Evolutionary conservation across 2,113 vertebrate species (phyloP), one percentile per base, ranked within the genome.

Genomic region (Ophthalmolycus amberensis): DNA sequence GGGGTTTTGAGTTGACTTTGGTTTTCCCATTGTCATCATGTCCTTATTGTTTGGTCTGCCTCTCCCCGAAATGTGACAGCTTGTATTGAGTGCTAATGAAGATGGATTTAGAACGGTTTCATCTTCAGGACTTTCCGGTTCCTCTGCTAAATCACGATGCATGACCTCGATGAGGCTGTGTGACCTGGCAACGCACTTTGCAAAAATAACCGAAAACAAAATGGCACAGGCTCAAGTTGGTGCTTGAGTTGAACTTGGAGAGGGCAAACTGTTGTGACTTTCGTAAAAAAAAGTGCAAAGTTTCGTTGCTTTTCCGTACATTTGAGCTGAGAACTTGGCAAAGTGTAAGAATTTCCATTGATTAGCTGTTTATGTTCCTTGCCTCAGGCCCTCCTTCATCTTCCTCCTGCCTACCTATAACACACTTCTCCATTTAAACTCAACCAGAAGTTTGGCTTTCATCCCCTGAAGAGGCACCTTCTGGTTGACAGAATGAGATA

Each of bases 21-120:
- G 88, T 88, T 93, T 92, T 90, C 85, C 34, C 84, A 40, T 90
- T 88, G 76, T 91, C 86, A 85, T 91, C 89, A 87, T 86, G 64
- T 87, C 77, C 72, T 92, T 89, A 82, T 87, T 85, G 73, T 89
- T 90, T 79, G 79, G 79, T 82, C 54, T 58, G 68, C 52, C 42
- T 75, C 85, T 74, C 85, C 82, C 34, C 32, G n/a, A 83, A 83
- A 60, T 69, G 75, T 67, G 48, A 68, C 46, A 38, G 42, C 63
- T 77, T 65, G n/a, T 71, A 71, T 72, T 42, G 72, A 66, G 37
- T 64, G 4, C 40, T 40, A 75, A 83, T 73, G 64, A 80, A 89
- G 72, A 82, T 83, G 42, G 14, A 58, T 76, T 64, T 32, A 16
- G 54, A 75, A 75, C 63, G 25, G 10, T 86, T 89, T 83, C 27